Base-by-base conservation (phyloP, 1,140 invertebrate species). In the Neelides sp. region DNA sequence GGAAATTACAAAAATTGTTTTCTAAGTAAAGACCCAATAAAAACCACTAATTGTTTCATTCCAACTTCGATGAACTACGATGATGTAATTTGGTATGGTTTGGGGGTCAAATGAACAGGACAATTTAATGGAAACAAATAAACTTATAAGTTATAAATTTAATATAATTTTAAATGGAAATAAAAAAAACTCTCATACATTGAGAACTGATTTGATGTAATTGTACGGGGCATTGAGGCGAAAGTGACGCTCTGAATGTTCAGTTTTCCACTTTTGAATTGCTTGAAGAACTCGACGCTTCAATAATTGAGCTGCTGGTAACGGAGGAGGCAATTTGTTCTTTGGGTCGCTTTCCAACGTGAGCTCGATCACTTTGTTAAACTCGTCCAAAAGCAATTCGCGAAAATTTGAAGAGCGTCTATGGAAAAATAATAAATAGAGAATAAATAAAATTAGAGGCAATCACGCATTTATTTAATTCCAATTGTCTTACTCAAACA, bases 351-450 rank as follows among this genome's bases (percentile, higher is more conserved):
- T 68, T 52, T 69, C 73, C 2, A 66, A 48, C 13, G 68, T 66
- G 26, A 70, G 54, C 54, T 74, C 71, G 10, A 76, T 58, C 50
- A 76, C 69, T 4, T 57, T 51, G 23, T 75, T 67, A 37, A 78
- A 68, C 54, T 75, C 63, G 10, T 62, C 62, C 10, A 76, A 50
- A 1, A 78, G 51, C 4, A 72, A 54, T 47, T 72, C 68, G 48
- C 76, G 63, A 52, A 78, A 78, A 19, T 47, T 52, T 64, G 75
- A 71, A 19, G 74, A 78, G 55, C 72, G 61, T 46, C 65, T 68
- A 53, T 2, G 62, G 54, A 39, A 53, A 49, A 55, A 56, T 28
- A 37, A 51, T 8, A 44, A n/a, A 48, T 17, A 12, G 43, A 13
- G 15, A 40, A 24, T 15, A 39, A 26, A 35, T 20, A 22, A 12